Conservation (phyloP, 2,113 vertebrate species). For the Sceloporus undulatus region DNA sequence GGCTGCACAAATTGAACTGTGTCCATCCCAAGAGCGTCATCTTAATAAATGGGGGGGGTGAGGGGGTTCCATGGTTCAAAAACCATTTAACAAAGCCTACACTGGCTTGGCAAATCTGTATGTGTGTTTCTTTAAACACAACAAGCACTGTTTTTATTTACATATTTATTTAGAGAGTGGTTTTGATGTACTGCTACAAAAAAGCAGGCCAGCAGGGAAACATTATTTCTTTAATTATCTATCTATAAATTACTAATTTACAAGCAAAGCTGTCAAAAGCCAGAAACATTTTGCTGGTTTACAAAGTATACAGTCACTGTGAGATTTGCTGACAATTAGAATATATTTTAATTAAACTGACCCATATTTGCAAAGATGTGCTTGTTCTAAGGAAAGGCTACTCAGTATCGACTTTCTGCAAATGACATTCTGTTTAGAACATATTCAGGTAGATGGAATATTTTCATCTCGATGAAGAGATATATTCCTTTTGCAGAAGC, state of each 20-base stretch:
- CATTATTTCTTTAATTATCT: background rate
- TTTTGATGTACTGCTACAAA: background rate
- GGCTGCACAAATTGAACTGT: too few species aligned
- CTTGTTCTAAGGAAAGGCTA: background rate
- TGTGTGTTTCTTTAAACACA: background rate
- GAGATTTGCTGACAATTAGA: background rate
- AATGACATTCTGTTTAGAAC: background rate
- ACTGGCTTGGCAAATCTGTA: background rate
- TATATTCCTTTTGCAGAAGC: background rate
- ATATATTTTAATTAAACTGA: constrained; percentile 10
- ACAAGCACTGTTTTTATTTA: background rate
- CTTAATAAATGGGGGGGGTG: too few species aligned
- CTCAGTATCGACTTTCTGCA: background rate
- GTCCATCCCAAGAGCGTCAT: background rate
- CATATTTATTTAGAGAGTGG: background rate
- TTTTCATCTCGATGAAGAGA: constrained; percentile 1
- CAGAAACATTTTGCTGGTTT: background rate
- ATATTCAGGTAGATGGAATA: background rate
- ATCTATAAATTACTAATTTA: too few species aligned
- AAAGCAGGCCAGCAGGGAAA: background rate
- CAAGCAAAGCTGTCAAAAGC: background rate
- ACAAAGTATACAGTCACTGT: background rate
- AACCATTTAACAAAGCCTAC: background rate
- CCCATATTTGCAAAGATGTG: background rate
- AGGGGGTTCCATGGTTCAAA: too few species aligned